Evolutionary conservation across 2,888 invertebrate species (phyloP).

Genomic region (Morpho deidamia): DNA sequence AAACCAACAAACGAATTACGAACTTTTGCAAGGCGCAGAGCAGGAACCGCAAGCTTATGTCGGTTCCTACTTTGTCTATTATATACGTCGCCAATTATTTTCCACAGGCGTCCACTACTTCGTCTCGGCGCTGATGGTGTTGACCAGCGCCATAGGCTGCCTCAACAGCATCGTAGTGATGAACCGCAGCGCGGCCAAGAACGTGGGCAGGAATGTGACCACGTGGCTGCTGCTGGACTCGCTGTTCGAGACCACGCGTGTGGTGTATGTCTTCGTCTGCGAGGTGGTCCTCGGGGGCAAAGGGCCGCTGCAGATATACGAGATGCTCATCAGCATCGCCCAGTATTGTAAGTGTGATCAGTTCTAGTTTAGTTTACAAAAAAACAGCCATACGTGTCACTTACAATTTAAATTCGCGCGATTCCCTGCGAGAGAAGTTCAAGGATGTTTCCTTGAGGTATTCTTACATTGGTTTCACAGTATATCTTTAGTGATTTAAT

Average conservation of each 20-base stretch:
- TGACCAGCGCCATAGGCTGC: slow-evolving; percentile 57
- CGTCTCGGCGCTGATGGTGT: slow-evolving; percentile 53
- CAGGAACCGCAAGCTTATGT: no score
- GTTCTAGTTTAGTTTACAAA: no score
- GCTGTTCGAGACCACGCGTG: slow-evolving; percentile 61
- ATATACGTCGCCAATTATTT: no score
- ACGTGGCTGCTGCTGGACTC: slow-evolving; percentile 65
- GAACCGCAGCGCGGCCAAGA: slow-evolving; percentile 44
- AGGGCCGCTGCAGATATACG: slow-evolving; percentile 53
- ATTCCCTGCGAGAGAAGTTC: no score
- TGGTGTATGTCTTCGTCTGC: slow-evolving; percentile 60
- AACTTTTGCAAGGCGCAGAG: no score
- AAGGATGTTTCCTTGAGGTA: no score
- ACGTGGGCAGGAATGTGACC: slow-evolving; percentile 52
- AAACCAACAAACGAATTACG: no score
- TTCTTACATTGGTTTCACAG: no score
- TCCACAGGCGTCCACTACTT: slow-evolving; percentile 59
- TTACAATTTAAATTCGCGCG: no score
- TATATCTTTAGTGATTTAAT: no score
- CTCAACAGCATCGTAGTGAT: slow-evolving; percentile 59
- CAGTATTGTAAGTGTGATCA: slow-evolving; percentile 52
- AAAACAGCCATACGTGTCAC: no score
- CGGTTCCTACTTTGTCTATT: no score
- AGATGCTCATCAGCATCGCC: slow-evolving; percentile 53
- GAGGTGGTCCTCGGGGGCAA: slow-evolving; percentile 55